Percentiles rank a stretch among this genome's conserved stretches.
phyloP scores from a whole-genome alignment of 1,140 invertebrate genomes.

The Heliconius melpomene region DNA sequence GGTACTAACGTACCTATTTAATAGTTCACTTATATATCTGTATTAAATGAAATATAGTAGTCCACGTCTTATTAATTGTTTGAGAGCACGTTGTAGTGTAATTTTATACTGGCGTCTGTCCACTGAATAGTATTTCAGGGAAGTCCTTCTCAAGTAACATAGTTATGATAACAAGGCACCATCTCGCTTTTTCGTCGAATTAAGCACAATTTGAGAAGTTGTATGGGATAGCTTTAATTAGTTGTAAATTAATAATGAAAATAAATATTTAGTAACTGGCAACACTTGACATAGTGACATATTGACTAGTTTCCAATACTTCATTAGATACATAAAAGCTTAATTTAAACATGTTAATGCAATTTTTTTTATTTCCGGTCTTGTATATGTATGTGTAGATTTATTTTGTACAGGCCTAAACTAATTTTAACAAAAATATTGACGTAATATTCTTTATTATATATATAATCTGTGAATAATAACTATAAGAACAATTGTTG shows the following conservation, averaged over 20 bases:
- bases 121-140: constrained; percentile 35
- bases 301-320: constrained; percentile 12
- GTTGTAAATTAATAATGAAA: constrained; percentile 45
- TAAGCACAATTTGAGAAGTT: constrained; percentile 71
- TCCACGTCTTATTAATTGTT: constrained; percentile 20
- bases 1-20: not conserved
- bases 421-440: not conserved
- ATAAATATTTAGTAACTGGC: constrained; percentile 25
- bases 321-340: not conserved
- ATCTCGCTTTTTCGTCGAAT: constrained; percentile 59
- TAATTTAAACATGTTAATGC: not conserved
- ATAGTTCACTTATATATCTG: not conserved
- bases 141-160: constrained; percentile 31
- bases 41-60: constrained; percentile 17
- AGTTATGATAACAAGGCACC: constrained; percentile 32
- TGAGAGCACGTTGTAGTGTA: constrained; percentile 35
- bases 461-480: constrained; percentile 13
- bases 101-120: constrained; percentile 32
- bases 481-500: constrained; percentile 1
- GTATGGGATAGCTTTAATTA: constrained; percentile 80
- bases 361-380: not conserved
- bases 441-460: not conserved
- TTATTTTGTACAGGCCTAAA: constrained; percentile 25
- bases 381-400: constrained; percentile 15
- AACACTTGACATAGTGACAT: constrained; percentile 21